Conservation (phyloP, 1,140 invertebrate species). For the Drosophila mojavensis region DNA sequence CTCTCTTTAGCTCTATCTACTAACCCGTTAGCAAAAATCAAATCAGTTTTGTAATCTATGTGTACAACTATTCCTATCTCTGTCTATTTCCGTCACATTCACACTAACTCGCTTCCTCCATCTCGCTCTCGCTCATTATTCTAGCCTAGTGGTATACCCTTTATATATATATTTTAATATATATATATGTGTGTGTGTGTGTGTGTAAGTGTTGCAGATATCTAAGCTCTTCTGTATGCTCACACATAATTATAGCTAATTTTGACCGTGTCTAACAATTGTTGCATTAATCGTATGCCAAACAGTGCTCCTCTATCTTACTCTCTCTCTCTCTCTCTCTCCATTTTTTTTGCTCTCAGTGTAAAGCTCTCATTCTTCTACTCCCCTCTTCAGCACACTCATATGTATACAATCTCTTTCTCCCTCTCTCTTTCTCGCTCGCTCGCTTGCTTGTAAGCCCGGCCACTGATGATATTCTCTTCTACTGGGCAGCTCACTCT, state of each 20-base stretch:
- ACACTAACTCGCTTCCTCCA: background rate
- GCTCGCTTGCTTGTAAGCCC: background rate
- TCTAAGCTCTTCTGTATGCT: constrained; percentile 18
- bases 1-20: constrained; percentile 22
- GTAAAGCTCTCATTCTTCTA: constrained; percentile 1
- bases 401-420: background rate
- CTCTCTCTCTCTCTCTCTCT: constrained; percentile 20
- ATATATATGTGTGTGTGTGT: background rate
- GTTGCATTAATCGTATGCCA: constrained; percentile 36
- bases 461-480: background rate
- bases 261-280: constrained; percentile 39
- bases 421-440: background rate
- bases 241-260: constrained; percentile 9
- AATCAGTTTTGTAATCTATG: constrained; percentile 32
- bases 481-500: background rate
- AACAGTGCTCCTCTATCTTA: constrained; percentile 14
- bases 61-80: constrained; percentile 4
- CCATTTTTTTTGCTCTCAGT: background rate
- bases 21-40: constrained; percentile 44
- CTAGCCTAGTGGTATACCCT: background rate
- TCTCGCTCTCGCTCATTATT: constrained; percentile 2
- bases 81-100: background rate
- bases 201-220: constrained; percentile 13
- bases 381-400: constrained; percentile 13
- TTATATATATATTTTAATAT: background rate